Base-by-base conservation (phyloP, 2,797 vertebrate species). In the Pantherophis alleghaniensis region DNA sequence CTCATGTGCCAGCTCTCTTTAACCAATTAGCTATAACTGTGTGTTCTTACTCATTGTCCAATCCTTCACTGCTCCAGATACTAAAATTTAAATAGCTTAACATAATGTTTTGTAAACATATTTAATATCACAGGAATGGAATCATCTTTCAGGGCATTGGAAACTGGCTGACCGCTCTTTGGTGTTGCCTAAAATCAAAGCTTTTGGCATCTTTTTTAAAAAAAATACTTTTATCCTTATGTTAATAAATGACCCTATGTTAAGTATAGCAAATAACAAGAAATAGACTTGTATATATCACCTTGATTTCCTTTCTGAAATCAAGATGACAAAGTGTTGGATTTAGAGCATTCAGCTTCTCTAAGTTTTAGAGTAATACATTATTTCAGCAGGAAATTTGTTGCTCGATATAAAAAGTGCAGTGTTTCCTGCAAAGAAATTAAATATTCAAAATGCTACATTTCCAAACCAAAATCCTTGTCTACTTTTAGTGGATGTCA, bases 341-440 rank as follows among this genome's bases (percentile, higher is more conserved):
- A 51, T 86, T 63, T 94, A 57, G 24, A 93, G 88, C 89, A 94
- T 92, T 79, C 90, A 94, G 90, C 93, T 88, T 94, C 95, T 96
- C 90, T 94, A 96, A 95, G 94, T 94, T 90, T 87, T 91, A 94
- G 96, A n/a, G 92, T 94, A 93, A 95, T 95, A 92, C 56, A 89
- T 94, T 83, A 93, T 89, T 93, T 92, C 94, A 13, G 95, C 96
- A 95, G 91, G 92, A 93, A 91, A 90, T 93, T 95, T 95, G 93
- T 96, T 96, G 94, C 83, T 88, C 79, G 61, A n/a, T 96, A 94
- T 94, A 96, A 96, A 96, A 95, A 96, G 90, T 79, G 88, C 88
- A 93, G 88, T 94, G 93, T 95, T 96, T 97, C 95, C 95, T 95
- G 91, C 55, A 93, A 96, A 95, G 86, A 96, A 96, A 96, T 97